phyloP scores from a whole-genome alignment of 2,113 vertebrate genomes.

The Nerophis ophidion region DNA sequence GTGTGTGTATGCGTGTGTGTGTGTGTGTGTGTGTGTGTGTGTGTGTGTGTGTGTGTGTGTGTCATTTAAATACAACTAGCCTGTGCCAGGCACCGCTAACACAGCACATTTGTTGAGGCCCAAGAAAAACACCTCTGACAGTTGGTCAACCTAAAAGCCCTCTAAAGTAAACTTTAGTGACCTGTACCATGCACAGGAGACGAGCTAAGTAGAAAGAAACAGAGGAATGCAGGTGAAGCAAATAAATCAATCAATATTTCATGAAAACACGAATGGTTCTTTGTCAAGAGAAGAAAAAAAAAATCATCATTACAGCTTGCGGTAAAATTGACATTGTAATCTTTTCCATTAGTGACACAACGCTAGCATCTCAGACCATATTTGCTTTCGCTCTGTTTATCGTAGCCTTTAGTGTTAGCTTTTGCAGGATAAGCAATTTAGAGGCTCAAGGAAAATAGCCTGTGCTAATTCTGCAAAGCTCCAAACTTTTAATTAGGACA shows the following conservation, averaged over 20 bases:
- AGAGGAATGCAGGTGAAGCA: slow-evolving; percentile 25
- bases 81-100: slow-evolving; percentile 29
- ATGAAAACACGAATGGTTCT: slow-evolving; percentile 21
- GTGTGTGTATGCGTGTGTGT: slow-evolving; percentile 48
- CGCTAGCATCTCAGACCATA: slow-evolving; percentile 20
- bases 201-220: slow-evolving; percentile 23
- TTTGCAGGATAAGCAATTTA: slow-evolving; percentile 48
- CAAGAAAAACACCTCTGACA: slow-evolving; percentile 34
- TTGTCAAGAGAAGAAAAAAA: slow-evolving; percentile 25
- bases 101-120: slow-evolving; percentile 34
- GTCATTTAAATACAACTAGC: slow-evolving; percentile 37
- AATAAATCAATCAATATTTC: slow-evolving; percentile 8
- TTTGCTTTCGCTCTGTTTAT: slow-evolving; percentile 37
- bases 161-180: slow-evolving; percentile 49
- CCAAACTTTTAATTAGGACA: slow-evolving; percentile 65
- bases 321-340: slow-evolving; percentile 22
- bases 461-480: slow-evolving; percentile 41
- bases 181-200: slow-evolving; percentile 27
- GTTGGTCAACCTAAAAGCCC: slow-evolving; percentile 53
- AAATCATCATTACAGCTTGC: slow-evolving; percentile 12
- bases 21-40: slow-evolving; percentile 46
- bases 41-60: no score
- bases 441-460: slow-evolving; percentile 50
- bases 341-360: slow-evolving; percentile 23
- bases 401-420: slow-evolving; percentile 36